Base-by-base conservation (phyloP, 1,140 invertebrate genomes). In the Macrotrachela quadricornifera region DNA sequence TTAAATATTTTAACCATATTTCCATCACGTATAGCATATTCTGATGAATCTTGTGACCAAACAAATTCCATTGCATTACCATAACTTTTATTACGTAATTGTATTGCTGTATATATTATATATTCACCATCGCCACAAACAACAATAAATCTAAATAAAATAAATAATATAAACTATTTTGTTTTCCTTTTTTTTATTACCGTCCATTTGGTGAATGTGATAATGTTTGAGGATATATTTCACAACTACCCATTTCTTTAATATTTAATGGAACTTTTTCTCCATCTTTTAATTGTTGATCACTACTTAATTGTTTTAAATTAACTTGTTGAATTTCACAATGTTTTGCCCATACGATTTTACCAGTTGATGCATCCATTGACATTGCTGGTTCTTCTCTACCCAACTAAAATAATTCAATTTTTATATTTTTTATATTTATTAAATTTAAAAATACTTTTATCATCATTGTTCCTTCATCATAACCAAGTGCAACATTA, bases 91-190 rank as follows among this genome's bases (percentile, higher is more conserved):
- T 97, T 99, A 45, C 94, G 77, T 39, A 99, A 72, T 0, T 90
- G 91, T 86, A 97, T 94, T 0, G 92, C 87, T 0, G 94, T 99
- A 69, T 99, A 97, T 59, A 99, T 95, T 14, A 97, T 97, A 66
- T 95, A 99, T 67, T 97, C 94, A 0, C 92, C 94, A 71, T 99
- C 94, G 10, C 94, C 94, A 70, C 94, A 97, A 10, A 97, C 91
- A 6, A 95, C 92, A 2, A 99, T 82, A 72, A 97, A 97, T 46
- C 21, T 30, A 30, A 30, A 30, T 30, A 4, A 30, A 4, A 30
- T 30, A 30, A 30, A 30, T 2, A 30, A 30, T 30, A 30, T 2
- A 30, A 30, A 30, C n/a, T n/a, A n/a, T n/a, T n/a, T n/a, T n/a
- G n/a, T n/a, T n/a, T n/a, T n/a, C n/a, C n/a, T n/a, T 4, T 30